These are phyloP conservation scores for Drosophila sp. DNA, from an alignment of 1,140 invertebrate species.

Conservation along the genomic window DNA sequence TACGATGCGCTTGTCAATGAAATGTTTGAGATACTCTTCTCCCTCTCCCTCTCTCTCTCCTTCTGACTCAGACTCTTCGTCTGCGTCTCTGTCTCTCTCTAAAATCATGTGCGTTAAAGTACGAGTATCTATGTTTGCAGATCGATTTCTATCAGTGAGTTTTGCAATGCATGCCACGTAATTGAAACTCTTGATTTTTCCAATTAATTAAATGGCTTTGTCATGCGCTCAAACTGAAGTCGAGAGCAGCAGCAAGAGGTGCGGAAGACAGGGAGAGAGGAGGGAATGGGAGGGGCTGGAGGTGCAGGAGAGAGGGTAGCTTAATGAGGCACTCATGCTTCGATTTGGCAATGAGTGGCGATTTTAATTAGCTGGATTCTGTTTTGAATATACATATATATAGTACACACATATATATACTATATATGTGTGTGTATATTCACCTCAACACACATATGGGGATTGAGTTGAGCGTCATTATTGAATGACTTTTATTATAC, in stretches of 20 bases:
- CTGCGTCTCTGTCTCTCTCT: not conserved
- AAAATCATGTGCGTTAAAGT: not conserved
- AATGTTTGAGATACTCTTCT: conserved; percentile 15
- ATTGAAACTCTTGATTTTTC: conserved; percentile 69
- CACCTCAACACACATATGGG: not conserved
- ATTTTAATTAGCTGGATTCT: conserved; percentile 49
- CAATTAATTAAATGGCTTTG: conserved; percentile 72
- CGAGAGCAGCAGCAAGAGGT: not conserved
- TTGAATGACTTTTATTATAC: conserved; percentile 1
- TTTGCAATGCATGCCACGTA: conserved; percentile 65
- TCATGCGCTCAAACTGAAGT: conserved; percentile 33
- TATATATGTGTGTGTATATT: no score
- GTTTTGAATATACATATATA: conserved; percentile 18
- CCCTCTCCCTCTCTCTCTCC: no score
- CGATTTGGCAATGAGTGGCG: conserved; percentile 30
- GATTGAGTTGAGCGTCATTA: not conserved
- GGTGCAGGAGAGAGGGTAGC: not conserved
- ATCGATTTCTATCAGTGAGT: conserved; percentile 59
- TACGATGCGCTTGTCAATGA: conserved; percentile 21
- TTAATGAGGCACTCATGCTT: conserved; percentile 41
- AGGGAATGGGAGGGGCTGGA: not conserved
- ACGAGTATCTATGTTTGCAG: conserved; percentile 11
- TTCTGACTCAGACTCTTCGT: not conserved
- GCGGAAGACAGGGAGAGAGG: not conserved
- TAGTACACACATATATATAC: not conserved